Evolutionary conservation across 2,888 invertebrate genomes (phyloP).

Genomic region (Drosophila niveifrons): DNA sequence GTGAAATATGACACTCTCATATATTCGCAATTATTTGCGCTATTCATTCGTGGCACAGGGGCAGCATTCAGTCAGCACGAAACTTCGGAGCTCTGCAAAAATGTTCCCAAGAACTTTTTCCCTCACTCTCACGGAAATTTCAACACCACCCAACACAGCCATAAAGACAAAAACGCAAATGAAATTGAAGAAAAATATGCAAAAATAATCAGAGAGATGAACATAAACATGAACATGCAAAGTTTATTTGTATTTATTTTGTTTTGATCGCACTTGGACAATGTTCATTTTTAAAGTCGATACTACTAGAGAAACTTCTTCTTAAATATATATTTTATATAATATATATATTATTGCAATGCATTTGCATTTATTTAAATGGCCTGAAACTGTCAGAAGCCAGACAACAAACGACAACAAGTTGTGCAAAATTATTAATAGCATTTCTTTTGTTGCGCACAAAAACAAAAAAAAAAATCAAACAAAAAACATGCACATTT

Average conservation of each 20-base stretch:
- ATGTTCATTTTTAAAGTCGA: slow-evolving; percentile 24
- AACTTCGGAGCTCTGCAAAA: slow-evolving; percentile 34
- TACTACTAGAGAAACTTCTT: slow-evolving; percentile 8
- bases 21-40: slow-evolving; percentile 77
- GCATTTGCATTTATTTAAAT: background rate
- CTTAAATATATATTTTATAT: background rate
- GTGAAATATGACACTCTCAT: slow-evolving; percentile 76
- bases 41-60: slow-evolving; percentile 59
- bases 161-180: background rate
- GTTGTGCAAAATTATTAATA: background rate
- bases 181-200: background rate
- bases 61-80: slow-evolving; percentile 42
- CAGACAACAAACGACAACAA: background rate
- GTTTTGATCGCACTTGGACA: slow-evolving; percentile 13
- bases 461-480: slow-evolving; percentile 13
- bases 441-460: background rate
- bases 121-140: background rate
- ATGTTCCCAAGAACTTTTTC: slow-evolving; percentile 11
- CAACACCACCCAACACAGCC: background rate
- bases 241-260: too few species aligned
- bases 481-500: slow-evolving; percentile 11
- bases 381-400: background rate
- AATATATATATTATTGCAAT: background rate
- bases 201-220: background rate
- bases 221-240: background rate